Evolutionary conservation across 2,113 vertebrate genomes (phyloP).

Genomic region (Leptocoma aspasia): DNA sequence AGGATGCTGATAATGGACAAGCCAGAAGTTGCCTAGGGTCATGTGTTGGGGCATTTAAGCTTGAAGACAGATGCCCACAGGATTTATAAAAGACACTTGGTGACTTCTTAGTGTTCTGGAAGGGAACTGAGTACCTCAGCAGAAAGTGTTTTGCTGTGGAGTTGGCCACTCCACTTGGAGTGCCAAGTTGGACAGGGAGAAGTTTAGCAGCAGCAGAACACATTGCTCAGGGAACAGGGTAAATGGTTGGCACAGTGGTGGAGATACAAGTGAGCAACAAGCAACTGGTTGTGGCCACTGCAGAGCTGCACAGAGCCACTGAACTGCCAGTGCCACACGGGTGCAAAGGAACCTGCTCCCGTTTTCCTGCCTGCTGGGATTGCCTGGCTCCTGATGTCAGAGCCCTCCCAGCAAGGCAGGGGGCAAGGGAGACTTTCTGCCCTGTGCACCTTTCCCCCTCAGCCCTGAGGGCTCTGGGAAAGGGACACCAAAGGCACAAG

Average conservation of each 20-base stretch:
- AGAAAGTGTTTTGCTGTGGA: not conserved
- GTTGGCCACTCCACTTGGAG: no score
- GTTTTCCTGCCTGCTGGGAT: accelerated
- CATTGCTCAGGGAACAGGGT: not conserved
- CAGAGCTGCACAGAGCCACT: not conserved
- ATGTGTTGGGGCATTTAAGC: accelerated
- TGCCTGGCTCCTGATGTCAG: not conserved
- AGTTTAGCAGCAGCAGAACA: not conserved
- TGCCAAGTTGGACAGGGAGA: not conserved
- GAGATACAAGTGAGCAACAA: not conserved
- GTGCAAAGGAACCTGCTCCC: not conserved
- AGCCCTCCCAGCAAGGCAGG: not conserved
- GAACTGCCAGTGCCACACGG: accelerated
- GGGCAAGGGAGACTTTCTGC: not conserved
- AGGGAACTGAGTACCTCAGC: not conserved
- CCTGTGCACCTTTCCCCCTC: not conserved
- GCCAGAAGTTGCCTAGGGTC: not conserved
- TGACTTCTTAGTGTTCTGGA: not conserved
- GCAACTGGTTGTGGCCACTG: accelerated
- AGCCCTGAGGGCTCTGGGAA: not conserved
- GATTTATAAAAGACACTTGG: not conserved
- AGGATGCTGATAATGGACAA: accelerated
- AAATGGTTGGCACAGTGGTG: accelerated
- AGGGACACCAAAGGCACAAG: not conserved
- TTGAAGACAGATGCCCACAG: not conserved